Evolutionary conservation across 2,113 vertebrate genomes (phyloP), one percentile per base, ranked within the genome.

Genomic region (Nipponia nippon): DNA sequence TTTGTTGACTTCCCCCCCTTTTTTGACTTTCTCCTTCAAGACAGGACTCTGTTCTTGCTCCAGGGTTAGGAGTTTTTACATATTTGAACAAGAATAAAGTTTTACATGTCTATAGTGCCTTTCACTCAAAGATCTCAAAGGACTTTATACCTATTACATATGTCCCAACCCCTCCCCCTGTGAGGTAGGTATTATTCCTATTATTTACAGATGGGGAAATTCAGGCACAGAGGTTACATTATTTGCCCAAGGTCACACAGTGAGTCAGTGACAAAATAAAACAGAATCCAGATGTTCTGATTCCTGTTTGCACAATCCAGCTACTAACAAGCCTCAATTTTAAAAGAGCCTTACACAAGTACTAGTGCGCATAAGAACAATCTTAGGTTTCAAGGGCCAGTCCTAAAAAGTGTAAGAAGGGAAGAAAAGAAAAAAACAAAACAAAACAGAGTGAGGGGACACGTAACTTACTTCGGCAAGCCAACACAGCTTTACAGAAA

Each of bases 121-220:
- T 90, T 90, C 80, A 92, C 67, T 53, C 55, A 38, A 83, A 83
- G 95, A 95, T 91, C 82, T 96, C 82, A 83, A 77, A 81, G 93
- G 82, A 95, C 76, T 95, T 91, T 44, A 52, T 65, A 93, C 16
- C 50, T 88, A 83, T 65, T 44, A 93, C 6, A 15, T 90, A 72
- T 27, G 67, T 86, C 85, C 92, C 94, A 91, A 92, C 20, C 93
- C 94, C 82, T 95, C 93, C 91, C 94, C 70, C 81, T 93, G 94
- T 97, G 97, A 97, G 97, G 97, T 97, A 97, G 97, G 95, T 97
- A 95, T 97, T 95, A 84, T 92, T 91, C 90, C 85, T 96, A 53
- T 96, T 97, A 97, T 96, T 87, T 95, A 96, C 90, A 97, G 95
- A 95, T 93, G 93, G 96, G 93, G 82, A 95, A 97, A 96, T 90